Evolutionary conservation across 2,888 invertebrate species (phyloP).

Genomic region (Eupithecia tripunctaria): DNA sequence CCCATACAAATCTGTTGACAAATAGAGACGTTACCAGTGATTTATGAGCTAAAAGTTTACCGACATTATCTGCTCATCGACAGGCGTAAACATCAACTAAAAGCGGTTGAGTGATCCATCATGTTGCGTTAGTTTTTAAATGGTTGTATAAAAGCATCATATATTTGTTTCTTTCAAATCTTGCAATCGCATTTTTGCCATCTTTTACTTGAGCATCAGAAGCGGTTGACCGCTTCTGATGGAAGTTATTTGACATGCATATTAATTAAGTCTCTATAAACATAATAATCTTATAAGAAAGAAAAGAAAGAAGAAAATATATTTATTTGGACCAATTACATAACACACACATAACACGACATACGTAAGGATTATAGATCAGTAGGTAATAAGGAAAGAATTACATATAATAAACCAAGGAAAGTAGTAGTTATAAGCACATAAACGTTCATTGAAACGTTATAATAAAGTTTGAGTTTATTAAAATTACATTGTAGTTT

Average conservation of each 20-base stretch:
- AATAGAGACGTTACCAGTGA: slow-evolving; percentile 25
- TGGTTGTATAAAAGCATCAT: background rate
- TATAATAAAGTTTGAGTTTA: too few relatives aligned
- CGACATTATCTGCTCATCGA: slow-evolving; percentile 33
- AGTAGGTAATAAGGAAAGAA: too few relatives aligned
- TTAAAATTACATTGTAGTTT: too few relatives aligned
- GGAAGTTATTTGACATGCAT: background rate
- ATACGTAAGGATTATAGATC: too few relatives aligned
- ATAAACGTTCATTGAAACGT: too few relatives aligned
- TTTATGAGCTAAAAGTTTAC: slow-evolving; percentile 26
- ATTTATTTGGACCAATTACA: too few relatives aligned
- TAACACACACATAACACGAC: too few relatives aligned
- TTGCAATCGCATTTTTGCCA: background rate
- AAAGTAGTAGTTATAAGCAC: too few relatives aligned
- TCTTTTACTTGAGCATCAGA: background rate
- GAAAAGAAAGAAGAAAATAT: too few relatives aligned
- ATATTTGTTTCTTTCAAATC: background rate
- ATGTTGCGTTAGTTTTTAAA: slow-evolving; percentile 18
- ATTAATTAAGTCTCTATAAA: background rate
- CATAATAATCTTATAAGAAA: background rate
- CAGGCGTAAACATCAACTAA: slow-evolving; percentile 24
- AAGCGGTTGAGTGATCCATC: slow-evolving; percentile 20
- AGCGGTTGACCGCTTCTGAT: background rate
- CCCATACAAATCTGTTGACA: slow-evolving; percentile 23
- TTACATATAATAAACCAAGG: too few relatives aligned